Evolutionary conservation across 2,797 vertebrate species (phyloP).

Genomic region (Rachycentron canadum): DNA sequence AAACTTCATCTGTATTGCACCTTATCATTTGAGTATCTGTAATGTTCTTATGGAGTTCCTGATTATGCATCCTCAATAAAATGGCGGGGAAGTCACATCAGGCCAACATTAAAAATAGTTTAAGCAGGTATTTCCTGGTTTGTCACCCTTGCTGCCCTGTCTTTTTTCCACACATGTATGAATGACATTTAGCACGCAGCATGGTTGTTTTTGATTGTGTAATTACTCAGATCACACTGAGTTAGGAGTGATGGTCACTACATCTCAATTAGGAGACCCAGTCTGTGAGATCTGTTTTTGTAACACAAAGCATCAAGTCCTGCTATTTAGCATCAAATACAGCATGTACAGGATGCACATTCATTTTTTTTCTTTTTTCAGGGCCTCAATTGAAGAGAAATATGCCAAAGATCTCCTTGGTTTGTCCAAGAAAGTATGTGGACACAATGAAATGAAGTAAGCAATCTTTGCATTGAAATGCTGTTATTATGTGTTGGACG

Average conservation of each 20-base stretch:
- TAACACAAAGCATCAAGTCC: too few relatives aligned
- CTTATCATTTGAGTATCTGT: neutral
- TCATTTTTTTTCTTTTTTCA: slow-evolving; percentile 66
- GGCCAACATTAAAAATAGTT: neutral
- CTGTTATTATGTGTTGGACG: slow-evolving; percentile 1
- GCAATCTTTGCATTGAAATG: slow-evolving; percentile 47
- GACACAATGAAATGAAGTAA: slow-evolving; percentile 96
- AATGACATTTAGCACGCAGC: neutral
- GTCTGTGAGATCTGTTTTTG: neutral
- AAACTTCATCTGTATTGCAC: neutral
- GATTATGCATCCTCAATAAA: neutral
- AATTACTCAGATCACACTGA: neutral
- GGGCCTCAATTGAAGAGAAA: slow-evolving; percentile 93
- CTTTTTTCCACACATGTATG: neutral
- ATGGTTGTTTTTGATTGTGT: neutral
- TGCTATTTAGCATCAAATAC: too few relatives aligned
- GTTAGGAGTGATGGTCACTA: neutral
- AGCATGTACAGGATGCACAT: neutral
- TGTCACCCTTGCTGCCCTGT: neutral
- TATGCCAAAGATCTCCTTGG: slow-evolving; percentile 95
- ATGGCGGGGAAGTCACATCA: neutral
- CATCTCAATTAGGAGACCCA: neutral
- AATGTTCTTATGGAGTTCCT: neutral
- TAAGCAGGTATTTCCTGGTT: slow-evolving; percentile 12
- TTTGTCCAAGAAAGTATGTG: slow-evolving; percentile 93